Evolutionary conservation across 37 sponge, comb jelly and placozoan species (phyloP).

Genomic region (Mnemiopsis leidyi): DNA sequence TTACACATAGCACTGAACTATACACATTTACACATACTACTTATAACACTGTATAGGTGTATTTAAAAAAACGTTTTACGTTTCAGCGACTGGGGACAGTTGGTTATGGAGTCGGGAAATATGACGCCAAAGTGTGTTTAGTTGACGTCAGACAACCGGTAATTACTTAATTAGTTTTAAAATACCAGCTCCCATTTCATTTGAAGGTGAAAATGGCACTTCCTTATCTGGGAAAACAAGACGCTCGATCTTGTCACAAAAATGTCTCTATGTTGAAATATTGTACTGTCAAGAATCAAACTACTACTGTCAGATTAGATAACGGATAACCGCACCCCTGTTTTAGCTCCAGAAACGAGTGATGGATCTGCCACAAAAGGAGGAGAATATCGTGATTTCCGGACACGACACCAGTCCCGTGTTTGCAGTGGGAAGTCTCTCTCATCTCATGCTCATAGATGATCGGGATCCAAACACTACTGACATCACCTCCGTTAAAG

Average conservation of each 20-base stretch:
- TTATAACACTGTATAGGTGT: too few species aligned
- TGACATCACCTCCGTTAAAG: conserved; percentile 27
- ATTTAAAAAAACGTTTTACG: too few species aligned
- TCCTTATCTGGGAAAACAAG: too few species aligned
- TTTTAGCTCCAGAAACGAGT: conserved; percentile 7
- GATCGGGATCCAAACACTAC: conserved; percentile 29
- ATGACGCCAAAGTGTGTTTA: conserved; percentile 24
- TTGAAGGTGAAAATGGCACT: too few species aligned
- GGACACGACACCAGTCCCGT: conserved; percentile 33
- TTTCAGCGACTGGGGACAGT: conserved; percentile 4
- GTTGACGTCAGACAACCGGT: conserved; percentile 34
- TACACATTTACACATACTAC: too few species aligned
- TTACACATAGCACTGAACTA: too few species aligned
- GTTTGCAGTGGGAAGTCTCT: conserved; percentile 43
- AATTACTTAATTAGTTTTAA: neutral
- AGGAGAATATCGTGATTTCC: conserved; percentile 26
- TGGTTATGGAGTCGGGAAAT: neutral
- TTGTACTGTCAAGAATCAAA: too few species aligned
- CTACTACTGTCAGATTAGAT: too few species aligned
- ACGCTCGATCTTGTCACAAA: too few species aligned
- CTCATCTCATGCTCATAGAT: conserved; percentile 43
- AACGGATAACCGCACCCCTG: too few species aligned
- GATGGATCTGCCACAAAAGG: conserved; percentile 8
- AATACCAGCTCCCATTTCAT: too few species aligned
- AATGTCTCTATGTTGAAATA: too few species aligned